Evolutionary conservation across 2,888 invertebrate species (phyloP).

Genomic region (Lithosia quadra): DNA sequence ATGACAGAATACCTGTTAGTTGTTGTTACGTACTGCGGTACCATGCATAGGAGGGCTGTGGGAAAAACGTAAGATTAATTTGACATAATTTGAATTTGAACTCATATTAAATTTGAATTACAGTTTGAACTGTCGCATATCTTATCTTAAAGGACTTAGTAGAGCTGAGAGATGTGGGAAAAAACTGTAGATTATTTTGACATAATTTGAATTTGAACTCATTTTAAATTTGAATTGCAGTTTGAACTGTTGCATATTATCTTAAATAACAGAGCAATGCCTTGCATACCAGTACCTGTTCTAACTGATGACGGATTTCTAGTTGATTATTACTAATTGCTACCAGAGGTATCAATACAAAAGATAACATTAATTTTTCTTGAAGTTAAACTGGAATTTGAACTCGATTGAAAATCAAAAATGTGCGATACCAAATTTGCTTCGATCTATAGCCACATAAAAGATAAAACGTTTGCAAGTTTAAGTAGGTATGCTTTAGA

Average conservation of each 20-base stretch:
- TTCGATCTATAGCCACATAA: too few relatives aligned
- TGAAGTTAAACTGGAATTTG: too few relatives aligned
- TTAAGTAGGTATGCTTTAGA: too few relatives aligned
- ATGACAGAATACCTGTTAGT: conserved; percentile 80
- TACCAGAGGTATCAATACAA: too few relatives aligned
- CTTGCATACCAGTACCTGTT: too few relatives aligned
- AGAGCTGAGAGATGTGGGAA: conserved; percentile 21
- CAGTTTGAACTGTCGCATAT: not conserved
- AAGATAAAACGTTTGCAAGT: too few relatives aligned
- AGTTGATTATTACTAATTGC: too few relatives aligned
- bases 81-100: not conserved
- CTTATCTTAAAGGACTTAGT: not conserved
- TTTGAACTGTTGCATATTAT: not conserved
- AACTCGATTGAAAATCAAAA: too few relatives aligned
- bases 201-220: not conserved
- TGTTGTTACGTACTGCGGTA: conserved; percentile 44
- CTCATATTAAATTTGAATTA: not conserved
- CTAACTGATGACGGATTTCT: too few relatives aligned
- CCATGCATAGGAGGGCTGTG: conserved; percentile 30
- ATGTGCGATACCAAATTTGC: too few relatives aligned
- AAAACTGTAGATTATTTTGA: not conserved
- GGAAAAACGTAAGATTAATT: conserved; percentile 1
- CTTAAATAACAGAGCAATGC: too few relatives aligned
- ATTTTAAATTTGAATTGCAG: not conserved
- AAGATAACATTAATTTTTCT: too few relatives aligned